Evolutionary conservation across 2,113 vertebrate genomes (phyloP).

Genomic region (Pachyramphus minor): DNA sequence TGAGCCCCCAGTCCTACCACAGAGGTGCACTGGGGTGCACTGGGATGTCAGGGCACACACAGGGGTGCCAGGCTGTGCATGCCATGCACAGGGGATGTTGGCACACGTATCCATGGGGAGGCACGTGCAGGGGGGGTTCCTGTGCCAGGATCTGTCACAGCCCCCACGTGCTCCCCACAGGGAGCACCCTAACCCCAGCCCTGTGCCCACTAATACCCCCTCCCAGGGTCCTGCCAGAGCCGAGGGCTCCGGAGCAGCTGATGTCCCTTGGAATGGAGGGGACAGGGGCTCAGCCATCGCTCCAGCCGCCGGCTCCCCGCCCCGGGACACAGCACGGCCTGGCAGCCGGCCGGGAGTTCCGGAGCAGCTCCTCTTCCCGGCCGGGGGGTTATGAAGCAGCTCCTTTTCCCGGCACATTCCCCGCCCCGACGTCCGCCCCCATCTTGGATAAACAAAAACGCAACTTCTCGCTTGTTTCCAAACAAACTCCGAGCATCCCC

Average conservation of each 20-base stretch:
- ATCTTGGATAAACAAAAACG: neutral
- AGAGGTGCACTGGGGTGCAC: too few relatives aligned
- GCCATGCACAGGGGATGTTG: fast-evolving
- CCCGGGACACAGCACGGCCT: neutral
- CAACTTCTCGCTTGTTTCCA: neutral
- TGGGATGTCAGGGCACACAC: neutral
- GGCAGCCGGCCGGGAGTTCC: neutral
- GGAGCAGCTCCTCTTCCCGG: neutral
- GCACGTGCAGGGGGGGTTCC: fast-evolving
- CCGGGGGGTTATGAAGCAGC: neutral
- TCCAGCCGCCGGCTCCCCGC: neutral
- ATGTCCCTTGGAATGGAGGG: neutral
- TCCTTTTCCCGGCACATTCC: neutral
- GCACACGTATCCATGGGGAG: neutral
- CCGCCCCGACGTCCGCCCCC: neutral
- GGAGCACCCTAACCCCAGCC: neutral
- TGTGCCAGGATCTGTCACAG: fast-evolving
- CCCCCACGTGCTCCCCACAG: fast-evolving
- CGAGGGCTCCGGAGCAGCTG: neutral
- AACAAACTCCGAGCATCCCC: neutral
- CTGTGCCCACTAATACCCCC: too few relatives aligned
- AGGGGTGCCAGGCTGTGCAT: fast-evolving
- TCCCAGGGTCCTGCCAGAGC: fast-evolving
- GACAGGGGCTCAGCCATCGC: fast-evolving
- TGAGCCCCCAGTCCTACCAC: neutral